Evolutionary conservation across 2,113 vertebrate genomes (phyloP), one percentile per base, ranked within the genome.

Genomic region (Calidris pygmaea): DNA sequence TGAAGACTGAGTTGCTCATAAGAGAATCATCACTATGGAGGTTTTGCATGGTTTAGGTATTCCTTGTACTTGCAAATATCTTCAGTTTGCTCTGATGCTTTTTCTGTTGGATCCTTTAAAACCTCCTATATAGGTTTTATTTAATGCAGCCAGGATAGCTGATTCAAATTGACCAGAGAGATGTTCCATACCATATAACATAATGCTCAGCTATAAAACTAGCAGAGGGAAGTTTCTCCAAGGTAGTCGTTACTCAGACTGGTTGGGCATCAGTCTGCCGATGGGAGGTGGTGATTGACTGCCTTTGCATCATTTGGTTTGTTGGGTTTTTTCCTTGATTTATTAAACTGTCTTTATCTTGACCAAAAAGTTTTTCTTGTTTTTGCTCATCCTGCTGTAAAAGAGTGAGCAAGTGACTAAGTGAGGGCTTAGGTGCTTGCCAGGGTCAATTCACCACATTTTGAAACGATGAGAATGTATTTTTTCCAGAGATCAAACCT

Each of bases 221-320:
- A 9, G 8, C 1, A 0, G 18, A 7, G 5, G 9, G 1, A 27
- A 21, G 27, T 53, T 77, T 77, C 70, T 59, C 35, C 41, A 71
- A 22, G 2, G 7, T 5, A 66, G 6, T 6, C 1, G 0, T 34
- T 70, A 14, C 27, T 87, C 41, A 53, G 30, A 39, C 1, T 2
- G 27, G 12, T 14, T 62, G 32, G 27, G 5, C 24, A 62, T 24
- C 1, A 0, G 2, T 66, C 50, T 56, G 85, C 30, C 3, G 0
- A 20, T 1, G 2, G 32, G 32, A 80, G 7, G 10, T 47, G 13
- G 18, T 35, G 41, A 60, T 9, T 35, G 45, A 67, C 43, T 72
- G 12, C 23, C 29, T 82, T 58, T 71, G 16, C 34, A 72, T 53
- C 34, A 32, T 17, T 39, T 81, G 2, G 3, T 35, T 72, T 67